Evolutionary conservation across 2,113 vertebrate genomes (phyloP).

Genomic region (Cebidichthys violaceus): DNA sequence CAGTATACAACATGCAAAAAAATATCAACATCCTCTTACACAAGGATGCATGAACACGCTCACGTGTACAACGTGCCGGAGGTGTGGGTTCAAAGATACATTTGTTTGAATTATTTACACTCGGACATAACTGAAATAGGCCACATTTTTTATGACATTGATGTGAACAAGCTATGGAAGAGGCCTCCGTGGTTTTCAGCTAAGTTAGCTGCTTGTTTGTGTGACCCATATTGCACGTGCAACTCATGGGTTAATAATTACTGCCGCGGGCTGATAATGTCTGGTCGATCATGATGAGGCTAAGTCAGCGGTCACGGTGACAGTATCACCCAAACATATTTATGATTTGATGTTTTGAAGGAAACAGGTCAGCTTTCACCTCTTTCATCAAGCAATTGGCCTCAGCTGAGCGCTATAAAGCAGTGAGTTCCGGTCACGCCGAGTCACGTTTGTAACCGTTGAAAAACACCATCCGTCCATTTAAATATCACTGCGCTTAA

Average conservation of each 20-base stretch:
- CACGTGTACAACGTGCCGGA: neutral
- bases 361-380: neutral
- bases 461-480: constrained; percentile 5
- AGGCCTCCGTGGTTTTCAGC: neutral
- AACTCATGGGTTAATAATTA: constrained; percentile 72
- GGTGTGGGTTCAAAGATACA: neutral
- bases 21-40: neutral
- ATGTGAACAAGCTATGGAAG: too few relatives aligned
- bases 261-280: constrained; percentile 68
- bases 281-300: constrained; percentile 57
- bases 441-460: neutral
- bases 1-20: neutral
- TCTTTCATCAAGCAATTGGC: neutral
- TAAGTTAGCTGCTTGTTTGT: neutral
- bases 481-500: constrained; percentile 42
- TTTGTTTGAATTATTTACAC: neutral
- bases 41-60: neutral
- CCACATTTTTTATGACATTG: neutral
- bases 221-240: constrained; percentile 63
- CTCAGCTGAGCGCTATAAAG: neutral
- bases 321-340: neutral
- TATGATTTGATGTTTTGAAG: neutral
- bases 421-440: constrained; percentile 23
- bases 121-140: neutral
- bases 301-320: constrained; percentile 24